Evolutionary conservation across 2,888 invertebrate species (phyloP).

Genomic region (Nezara viridula): DNA sequence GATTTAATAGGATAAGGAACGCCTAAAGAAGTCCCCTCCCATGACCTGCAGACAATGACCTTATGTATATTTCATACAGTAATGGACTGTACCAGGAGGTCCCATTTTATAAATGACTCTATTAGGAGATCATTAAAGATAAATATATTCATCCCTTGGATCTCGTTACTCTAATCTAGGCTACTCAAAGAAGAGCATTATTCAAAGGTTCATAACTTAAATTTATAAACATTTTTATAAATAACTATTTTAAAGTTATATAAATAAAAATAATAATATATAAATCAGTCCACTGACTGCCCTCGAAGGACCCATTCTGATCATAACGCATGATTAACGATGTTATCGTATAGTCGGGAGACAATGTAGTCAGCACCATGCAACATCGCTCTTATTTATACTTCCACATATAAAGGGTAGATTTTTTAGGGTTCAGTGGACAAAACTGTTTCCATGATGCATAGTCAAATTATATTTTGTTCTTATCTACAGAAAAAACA

Average conservation of each 20-base stretch:
- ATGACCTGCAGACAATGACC: slow-evolving; percentile 25
- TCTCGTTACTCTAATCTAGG: slow-evolving; percentile 20
- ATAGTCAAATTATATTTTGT: no score
- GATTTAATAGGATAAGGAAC: slow-evolving; percentile 14
- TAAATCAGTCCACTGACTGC: background rate
- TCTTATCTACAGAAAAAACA: no score
- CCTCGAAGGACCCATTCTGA: background rate
- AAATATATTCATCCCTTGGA: slow-evolving; percentile 25
- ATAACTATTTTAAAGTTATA: background rate
- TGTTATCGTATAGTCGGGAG: background rate
- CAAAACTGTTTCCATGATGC: no score
- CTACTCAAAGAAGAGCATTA: background rate
- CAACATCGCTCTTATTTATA: background rate
- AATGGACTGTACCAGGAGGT: slow-evolving; percentile 29
- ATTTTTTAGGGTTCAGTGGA: no score
- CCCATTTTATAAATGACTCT: slow-evolving; percentile 46
- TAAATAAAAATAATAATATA: background rate
- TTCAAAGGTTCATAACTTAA: background rate
- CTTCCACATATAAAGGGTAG: no score
- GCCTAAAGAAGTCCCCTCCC: slow-evolving; percentile 23
- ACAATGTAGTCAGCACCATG: background rate
- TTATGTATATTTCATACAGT: slow-evolving; percentile 49
- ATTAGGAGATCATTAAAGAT: slow-evolving; percentile 44
- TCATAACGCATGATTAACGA: background rate
- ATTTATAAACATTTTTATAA: background rate